A percentile compares a stretch with the other conserved stretches of the same genome.
Evolutionary conservation across 2,113 vertebrate species (phyloP).

Genomic region (Mus musculus): GRCm39 chr2:122982501-122983000

Average conservation of each 20-base stretch:
- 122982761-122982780: neutral
- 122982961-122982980: neutral
- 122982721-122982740: too few species aligned
- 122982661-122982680: neutral
- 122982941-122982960: slow-evolving; percentile 4
- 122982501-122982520: neutral
- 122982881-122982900: neutral
- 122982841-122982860: neutral
- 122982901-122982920: slow-evolving; percentile 1
- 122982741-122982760: neutral
- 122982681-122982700: neutral
- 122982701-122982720: neutral
- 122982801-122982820: neutral
- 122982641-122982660: neutral
- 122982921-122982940: neutral
- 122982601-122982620: neutral
- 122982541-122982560: neutral
- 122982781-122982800: neutral
- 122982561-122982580: neutral
- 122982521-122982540: neutral
- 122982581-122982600: neutral
- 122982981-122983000: neutral
- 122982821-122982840: neutral
- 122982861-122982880: neutral
- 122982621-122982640: neutral